Percentiles rank a stretch among this genome's conserved stretches.
phyloP scores from a whole-genome alignment of 2,797 vertebrate species.

The Thripadectes ignobilis region DNA sequence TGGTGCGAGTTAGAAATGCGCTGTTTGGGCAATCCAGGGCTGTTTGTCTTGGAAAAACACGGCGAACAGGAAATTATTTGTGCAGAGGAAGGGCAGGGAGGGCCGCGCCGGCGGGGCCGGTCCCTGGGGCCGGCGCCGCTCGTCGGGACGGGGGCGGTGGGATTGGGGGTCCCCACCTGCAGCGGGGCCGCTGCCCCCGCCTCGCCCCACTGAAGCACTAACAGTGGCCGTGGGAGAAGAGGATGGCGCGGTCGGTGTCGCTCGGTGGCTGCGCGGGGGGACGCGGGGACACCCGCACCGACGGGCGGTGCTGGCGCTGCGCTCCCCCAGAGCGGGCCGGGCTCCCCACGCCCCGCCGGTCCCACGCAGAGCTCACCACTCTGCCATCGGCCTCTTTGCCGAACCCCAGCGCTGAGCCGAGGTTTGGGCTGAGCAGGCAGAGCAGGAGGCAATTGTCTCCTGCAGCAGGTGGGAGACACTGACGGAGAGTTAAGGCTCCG shows the following conservation, averaged over 20 bases:
- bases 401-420: neutral
- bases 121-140: neutral
- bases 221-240: too few relatives aligned
- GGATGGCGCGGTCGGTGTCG: too few relatives aligned
- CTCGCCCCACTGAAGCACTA: too few relatives aligned
- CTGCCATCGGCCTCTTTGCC: neutral
- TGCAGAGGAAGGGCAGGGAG: neutral
- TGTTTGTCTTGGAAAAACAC: neutral
- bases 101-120: neutral
- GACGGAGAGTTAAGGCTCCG: neutral
- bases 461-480: neutral
- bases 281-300: too few relatives aligned
- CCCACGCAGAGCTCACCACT: neutral
- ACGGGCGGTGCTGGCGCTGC: neutral
- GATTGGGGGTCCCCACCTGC: too few relatives aligned
- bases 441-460: neutral
- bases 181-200: too few relatives aligned
- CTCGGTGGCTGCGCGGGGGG: too few relatives aligned
- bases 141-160: too few relatives aligned
- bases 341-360: neutral
- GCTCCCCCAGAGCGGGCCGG: neutral
- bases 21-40: neutral
- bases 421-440: neutral
- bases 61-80: conserved; percentile 27
- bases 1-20: neutral